These are phyloP conservation scores for Drosophila lowei DNA, from an alignment of 1,140 invertebrate genomes.

Conservation along the genomic window DNA sequence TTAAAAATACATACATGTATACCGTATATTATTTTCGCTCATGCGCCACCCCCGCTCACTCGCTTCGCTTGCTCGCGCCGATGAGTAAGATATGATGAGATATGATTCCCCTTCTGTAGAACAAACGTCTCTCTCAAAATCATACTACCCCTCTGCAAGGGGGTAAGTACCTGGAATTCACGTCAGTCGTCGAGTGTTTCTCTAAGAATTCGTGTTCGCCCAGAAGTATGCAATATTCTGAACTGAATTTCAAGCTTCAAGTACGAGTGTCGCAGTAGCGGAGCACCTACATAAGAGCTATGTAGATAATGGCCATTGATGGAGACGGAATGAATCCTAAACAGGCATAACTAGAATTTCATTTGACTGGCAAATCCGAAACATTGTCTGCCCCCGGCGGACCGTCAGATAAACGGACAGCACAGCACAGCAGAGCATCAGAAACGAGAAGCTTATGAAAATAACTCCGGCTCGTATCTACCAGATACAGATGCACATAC, in stretches of 20 bases:
- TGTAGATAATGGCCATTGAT: constrained; percentile 1
- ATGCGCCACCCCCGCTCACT: too few species aligned
- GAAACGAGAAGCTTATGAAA: constrained; percentile 49
- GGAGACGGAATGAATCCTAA: background rate
- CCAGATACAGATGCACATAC: constrained; percentile 23
- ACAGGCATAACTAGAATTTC: constrained; percentile 23
- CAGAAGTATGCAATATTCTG: constrained; percentile 6
- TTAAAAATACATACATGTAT: too few species aligned
- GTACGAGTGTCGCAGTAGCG: too few species aligned
- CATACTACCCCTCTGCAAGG: too few species aligned
- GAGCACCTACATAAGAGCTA: too few species aligned
- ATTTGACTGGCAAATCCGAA: constrained; percentile 29
- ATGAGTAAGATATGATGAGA: too few species aligned
- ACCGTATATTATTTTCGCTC: too few species aligned
- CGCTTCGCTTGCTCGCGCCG: too few species aligned
- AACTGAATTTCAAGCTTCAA: background rate
- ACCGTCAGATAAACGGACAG: constrained; percentile 24
- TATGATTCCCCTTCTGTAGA: too few species aligned
- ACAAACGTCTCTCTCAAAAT: too few species aligned
- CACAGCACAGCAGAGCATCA: constrained; percentile 7
- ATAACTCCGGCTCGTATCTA: constrained; percentile 56
- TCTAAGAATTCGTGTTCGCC: background rate
- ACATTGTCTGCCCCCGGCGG: constrained; percentile 30
- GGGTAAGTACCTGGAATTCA: too few species aligned
- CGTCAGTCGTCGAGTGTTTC: too few species aligned